phyloP scores from a whole-genome alignment of 92 coral and sea anemone genomes.

The Epizoanthus scotinus region DNA sequence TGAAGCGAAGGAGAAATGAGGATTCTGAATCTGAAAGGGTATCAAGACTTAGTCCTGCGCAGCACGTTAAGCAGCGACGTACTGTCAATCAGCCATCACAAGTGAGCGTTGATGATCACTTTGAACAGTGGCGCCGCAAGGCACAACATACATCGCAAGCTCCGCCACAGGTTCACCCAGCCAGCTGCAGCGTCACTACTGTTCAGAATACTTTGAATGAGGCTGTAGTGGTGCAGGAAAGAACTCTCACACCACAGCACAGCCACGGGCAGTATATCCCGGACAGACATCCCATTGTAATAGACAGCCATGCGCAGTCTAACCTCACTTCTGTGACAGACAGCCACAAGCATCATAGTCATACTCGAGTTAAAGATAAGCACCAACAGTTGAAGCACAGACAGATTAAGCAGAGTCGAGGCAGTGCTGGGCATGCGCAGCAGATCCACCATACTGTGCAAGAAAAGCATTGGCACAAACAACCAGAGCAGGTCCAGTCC shows the following conservation, averaged over 20 bases:
- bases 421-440: neutral
- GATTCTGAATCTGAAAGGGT: constrained; percentile 10
- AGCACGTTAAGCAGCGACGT: constrained; percentile 43
- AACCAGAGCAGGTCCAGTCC: neutral
- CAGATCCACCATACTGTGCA: neutral
- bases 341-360: constrained; percentile 16
- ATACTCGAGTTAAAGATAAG: constrained; percentile 3
- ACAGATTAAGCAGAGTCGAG: neutral
- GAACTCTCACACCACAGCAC: constrained; percentile 32
- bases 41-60: constrained; percentile 31
- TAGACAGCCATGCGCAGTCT: constrained; percentile 23
- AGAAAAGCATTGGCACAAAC: neutral
- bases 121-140: constrained; percentile 80
- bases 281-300: constrained; percentile 13
- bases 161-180: constrained; percentile 28
- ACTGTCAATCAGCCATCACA: constrained; percentile 60
- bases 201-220: constrained; percentile 43
- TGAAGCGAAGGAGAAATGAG: constrained; percentile 22
- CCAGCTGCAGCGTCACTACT: constrained; percentile 33
- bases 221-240: constrained; percentile 3
- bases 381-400: constrained; percentile 5
- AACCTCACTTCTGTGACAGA: constrained; percentile 13
- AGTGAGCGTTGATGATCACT: constrained; percentile 81
- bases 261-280: constrained; percentile 4
- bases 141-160: constrained; percentile 36